Evolutionary conservation across 2,888 invertebrate species (phyloP), one percentile per base, ranked within the genome.

Genomic region (Eilema caniola): DNA sequence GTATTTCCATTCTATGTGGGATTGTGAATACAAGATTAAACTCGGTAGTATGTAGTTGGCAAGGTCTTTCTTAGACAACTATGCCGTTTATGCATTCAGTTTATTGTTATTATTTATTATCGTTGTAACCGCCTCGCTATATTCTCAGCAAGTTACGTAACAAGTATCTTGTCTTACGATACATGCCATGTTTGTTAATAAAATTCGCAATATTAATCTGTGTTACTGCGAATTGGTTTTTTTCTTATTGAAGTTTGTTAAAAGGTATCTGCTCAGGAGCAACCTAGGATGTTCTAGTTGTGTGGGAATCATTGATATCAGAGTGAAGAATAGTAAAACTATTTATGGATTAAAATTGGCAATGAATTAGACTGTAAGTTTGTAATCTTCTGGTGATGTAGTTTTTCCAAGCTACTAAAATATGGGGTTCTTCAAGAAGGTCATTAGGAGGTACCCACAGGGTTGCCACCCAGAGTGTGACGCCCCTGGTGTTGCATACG

Each of bases 21-120:
- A 47, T 47, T 47, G 47, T 47, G 47, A 47, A 10, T 53, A n/a
- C 53, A n/a, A 53, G n/a, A 53, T 53, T n/a, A 53, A 10, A 53
- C 53, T 53, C n/a, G 8, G n/a, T 16, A 10, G 53, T n/a, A n/a
- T n/a, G n/a, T 53, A 53, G 53, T 53, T 53, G 53, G 53, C 53
- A 53, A 53, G 53, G 53, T 53, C 53, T 53, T 53, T n/a, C 53
- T 53, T 53, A 53, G 53, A 53, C 53, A 53, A 53, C 53, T 53
- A 53, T 37, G 3, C 53, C n/a, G 53, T 53, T n/a, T n/a, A 53
- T 53, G 53, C 53, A 53, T 53, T 53, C 53, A n/a, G 53, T 53
- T 53, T n/a, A 53, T 53, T 53, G 53, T 53, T 53, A 53, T 53
- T 53, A 53, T 53, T 53, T 53, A 53, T 53, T 53, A n/a, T n/a